phyloP scores from a whole-genome alignment of 1,140 invertebrate genomes.

The Zaprionus kolodkinae region DNA sequence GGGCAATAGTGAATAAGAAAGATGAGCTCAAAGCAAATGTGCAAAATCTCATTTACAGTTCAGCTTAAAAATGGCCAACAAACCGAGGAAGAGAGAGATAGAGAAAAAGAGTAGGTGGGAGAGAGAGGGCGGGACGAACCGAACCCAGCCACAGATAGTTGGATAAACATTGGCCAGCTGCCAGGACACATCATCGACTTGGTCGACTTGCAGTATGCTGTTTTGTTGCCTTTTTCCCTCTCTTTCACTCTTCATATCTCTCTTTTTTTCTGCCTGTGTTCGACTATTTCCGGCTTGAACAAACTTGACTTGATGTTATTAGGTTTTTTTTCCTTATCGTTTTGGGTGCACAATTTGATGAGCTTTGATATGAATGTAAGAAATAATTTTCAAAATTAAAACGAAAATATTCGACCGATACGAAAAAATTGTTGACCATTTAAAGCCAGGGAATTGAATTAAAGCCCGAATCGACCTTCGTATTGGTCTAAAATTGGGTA shows the following conservation, averaged over 20 bases:
- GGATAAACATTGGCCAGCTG: conserved; percentile 51
- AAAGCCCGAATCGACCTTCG: neutral
- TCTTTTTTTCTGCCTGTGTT: neutral
- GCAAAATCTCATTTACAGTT: conserved; percentile 60
- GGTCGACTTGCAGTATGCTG: neutral
- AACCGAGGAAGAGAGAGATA: neutral
- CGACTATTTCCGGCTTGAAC: conserved; percentile 38
- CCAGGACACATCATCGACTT: conserved; percentile 42
- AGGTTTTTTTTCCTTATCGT: conserved; percentile 26
- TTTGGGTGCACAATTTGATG: conserved; percentile 36
- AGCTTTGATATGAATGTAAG: conserved; percentile 44
- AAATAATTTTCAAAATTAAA: conserved; percentile 49
- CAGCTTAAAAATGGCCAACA: conserved; percentile 57
- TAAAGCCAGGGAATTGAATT: conserved; percentile 23
- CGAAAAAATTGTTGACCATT: neutral
- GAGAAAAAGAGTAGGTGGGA: neutral
- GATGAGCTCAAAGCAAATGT: conserved; percentile 49
- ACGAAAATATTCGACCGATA: neutral
- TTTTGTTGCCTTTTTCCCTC: neutral
- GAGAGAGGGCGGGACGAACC: neutral
- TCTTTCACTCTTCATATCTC: neutral
- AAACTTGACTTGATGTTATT: conserved; percentile 55
- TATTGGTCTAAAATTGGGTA: neutral
- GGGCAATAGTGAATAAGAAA: conserved; percentile 42
- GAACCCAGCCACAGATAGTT: conserved; percentile 47